phyloP scores from a whole-genome alignment of 2,113 vertebrate species.

The Thamnaconus septentrionalis region DNA sequence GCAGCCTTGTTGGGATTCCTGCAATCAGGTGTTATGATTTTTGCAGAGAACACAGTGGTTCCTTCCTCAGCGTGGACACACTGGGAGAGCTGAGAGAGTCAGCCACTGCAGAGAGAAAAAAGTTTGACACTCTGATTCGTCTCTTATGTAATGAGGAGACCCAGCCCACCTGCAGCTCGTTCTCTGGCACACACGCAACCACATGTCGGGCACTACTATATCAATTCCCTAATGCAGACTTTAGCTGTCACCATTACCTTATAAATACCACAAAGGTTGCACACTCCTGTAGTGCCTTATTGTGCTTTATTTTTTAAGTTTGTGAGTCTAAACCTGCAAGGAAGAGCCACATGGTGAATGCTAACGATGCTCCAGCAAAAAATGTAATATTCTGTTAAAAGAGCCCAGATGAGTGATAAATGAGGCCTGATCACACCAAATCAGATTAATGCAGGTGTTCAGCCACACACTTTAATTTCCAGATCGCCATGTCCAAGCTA shows the following conservation, averaged over 20 bases:
- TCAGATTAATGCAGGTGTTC: too few species aligned
- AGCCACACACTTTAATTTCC: too few species aligned
- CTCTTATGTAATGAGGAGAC: constrained; percentile 56
- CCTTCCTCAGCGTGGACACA: constrained; percentile 14
- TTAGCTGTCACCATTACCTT: neutral
- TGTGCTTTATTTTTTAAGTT: too few species aligned
- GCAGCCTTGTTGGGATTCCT: constrained; percentile 9
- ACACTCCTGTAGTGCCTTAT: neutral
- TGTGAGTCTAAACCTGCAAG: neutral
- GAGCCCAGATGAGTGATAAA: neutral
- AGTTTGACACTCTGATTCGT: constrained; percentile 38
- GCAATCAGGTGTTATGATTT: constrained; percentile 33
- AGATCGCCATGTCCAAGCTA: too few species aligned
- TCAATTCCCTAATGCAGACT: constrained; percentile 13
- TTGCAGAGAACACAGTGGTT: constrained; percentile 23
- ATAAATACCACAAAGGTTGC: neutral
- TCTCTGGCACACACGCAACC: constrained; percentile 29
- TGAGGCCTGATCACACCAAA: too few species aligned
- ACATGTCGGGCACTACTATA: constrained; percentile 42
- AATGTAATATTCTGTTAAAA: neutral
- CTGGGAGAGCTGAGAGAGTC: constrained; percentile 12
- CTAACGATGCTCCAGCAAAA: neutral
- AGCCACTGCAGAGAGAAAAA: constrained; percentile 28
- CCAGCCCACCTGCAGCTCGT: constrained; percentile 41
- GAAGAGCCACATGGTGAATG: neutral